These are phyloP conservation scores for Panzeria rudis DNA, from an alignment of 2,888 invertebrate genomes.

Conservation along the genomic window DNA sequence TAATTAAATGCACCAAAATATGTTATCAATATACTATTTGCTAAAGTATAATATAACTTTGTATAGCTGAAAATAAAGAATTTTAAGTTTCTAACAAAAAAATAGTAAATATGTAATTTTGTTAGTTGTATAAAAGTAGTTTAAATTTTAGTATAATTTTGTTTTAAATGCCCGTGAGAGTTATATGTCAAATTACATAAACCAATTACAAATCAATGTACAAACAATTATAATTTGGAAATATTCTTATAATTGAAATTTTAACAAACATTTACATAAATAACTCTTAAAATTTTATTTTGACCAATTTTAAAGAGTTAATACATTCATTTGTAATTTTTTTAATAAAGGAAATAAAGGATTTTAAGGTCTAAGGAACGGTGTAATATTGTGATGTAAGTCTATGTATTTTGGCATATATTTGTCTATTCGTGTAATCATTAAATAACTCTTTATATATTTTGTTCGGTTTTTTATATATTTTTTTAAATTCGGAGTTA, in stretches of 20 bases:
- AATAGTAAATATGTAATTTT: slow-evolving; percentile 24
- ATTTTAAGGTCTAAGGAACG: background rate
- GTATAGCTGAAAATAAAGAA: slow-evolving; percentile 18
- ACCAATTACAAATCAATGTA: slow-evolving; percentile 75
- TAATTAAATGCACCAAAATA: background rate
- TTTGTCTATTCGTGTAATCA: slow-evolving; percentile 72
- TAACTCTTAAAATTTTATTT: slow-evolving; percentile 42
- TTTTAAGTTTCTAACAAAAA: slow-evolving; percentile 5
- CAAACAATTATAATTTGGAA: slow-evolving; percentile 59
- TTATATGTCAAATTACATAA: slow-evolving; percentile 77
- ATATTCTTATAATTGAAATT: background rate
- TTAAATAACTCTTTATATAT: slow-evolving; percentile 46
- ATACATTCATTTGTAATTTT: slow-evolving; percentile 73
- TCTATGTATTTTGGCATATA: slow-evolving; percentile 77
- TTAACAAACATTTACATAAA: background rate
- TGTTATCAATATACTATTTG: background rate
- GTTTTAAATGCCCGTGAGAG: slow-evolving; percentile 73
- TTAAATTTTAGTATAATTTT: slow-evolving; percentile 48
- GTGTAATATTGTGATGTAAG: slow-evolving; percentile 28
- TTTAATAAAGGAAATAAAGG: slow-evolving; percentile 20
- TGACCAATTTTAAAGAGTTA: slow-evolving; percentile 57
- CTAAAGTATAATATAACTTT: slow-evolving; percentile 26
- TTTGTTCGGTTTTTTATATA: background rate
- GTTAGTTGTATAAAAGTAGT: background rate
- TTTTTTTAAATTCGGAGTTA: slow-evolving; percentile 62